Evolutionary conservation across 2,113 vertebrate species (phyloP).

Genomic region (Prinia subflava): DNA sequence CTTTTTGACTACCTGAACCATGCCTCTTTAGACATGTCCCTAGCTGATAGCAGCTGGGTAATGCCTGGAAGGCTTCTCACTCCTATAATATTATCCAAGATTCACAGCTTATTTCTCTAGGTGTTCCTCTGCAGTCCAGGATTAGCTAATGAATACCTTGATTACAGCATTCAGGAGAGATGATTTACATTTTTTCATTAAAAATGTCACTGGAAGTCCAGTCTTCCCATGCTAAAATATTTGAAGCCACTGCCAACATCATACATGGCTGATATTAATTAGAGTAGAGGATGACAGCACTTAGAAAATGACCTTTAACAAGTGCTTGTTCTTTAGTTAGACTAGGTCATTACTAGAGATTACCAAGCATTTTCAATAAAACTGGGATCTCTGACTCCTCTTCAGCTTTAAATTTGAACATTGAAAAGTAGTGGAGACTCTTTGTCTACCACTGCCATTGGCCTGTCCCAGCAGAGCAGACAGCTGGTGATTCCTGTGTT

Average conservation of each 20-base stretch:
- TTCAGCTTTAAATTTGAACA: not conserved
- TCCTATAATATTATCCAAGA: not conserved
- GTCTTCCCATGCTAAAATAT: slow-evolving; percentile 29
- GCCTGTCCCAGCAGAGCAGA: not conserved
- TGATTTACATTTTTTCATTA: slow-evolving; percentile 69
- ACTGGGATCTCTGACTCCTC: slow-evolving; percentile 26
- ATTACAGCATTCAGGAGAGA: slow-evolving; percentile 18
- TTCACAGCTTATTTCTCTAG: not conserved
- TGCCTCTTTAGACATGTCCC: not conserved
- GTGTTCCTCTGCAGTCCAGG: not conserved
- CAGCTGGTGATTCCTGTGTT: not conserved
- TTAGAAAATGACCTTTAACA: slow-evolving; percentile 76
- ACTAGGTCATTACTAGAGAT: slow-evolving; percentile 73
- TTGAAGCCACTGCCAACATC: slow-evolving; percentile 65
- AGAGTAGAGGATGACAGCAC: slow-evolving; percentile 75
- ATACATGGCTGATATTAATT: slow-evolving; percentile 75
- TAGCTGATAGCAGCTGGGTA: not conserved
- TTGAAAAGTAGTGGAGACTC: not conserved
- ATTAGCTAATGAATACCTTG: slow-evolving; percentile 25
- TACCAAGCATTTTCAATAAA: slow-evolving; percentile 51
- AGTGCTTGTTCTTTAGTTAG: slow-evolving; percentile 62
- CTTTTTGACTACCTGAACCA: not conserved
- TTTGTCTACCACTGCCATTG: not conserved
- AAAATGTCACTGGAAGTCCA: slow-evolving; percentile 77
- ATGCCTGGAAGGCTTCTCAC: not conserved